Percentiles rank a stretch among this genome's conserved stretches.
phyloP scores from a whole-genome alignment of 2,113 vertebrate species.

The Athene noctua region DNA sequence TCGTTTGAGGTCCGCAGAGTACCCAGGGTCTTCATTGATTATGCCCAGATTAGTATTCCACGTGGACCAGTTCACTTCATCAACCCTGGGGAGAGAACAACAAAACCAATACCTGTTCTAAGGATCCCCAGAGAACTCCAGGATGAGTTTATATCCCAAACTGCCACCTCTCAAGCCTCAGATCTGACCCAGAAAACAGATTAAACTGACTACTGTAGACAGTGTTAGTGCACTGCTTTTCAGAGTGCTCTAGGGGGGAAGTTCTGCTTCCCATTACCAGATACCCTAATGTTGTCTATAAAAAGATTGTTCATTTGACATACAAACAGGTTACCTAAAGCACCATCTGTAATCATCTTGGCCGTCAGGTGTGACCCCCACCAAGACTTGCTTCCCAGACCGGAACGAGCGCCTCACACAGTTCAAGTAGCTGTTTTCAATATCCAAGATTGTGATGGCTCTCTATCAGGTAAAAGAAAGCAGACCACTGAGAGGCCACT shows the following conservation, averaged over 20 bases:
- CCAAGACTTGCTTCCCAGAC: conserved; percentile 86
- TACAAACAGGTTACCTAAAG: conserved; percentile 81
- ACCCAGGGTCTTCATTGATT: conserved; percentile 93
- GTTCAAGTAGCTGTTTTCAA: conserved; percentile 85
- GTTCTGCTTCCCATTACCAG: background rate
- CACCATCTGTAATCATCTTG: conserved; percentile 85
- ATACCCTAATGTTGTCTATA: background rate
- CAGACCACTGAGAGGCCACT: background rate
- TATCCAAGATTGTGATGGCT: conserved; percentile 93
- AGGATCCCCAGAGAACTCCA: background rate
- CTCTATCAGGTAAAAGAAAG: conserved; percentile 74
- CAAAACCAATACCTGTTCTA: background rate
- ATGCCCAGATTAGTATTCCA: conserved; percentile 94
- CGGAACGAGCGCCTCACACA: conserved; percentile 79
- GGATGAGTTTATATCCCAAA: background rate
- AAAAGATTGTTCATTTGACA: background rate
- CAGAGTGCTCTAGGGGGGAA: background rate
- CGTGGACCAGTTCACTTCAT: conserved; percentile 96
- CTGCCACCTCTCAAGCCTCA: background rate
- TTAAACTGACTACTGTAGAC: background rate
- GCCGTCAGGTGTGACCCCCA: conserved; percentile 76
- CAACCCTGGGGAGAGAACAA: conserved; percentile 79
- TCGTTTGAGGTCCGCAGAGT: conserved; percentile 71
- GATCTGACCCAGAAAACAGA: background rate
- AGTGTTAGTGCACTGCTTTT: background rate